Percentiles rank a stretch among this genome's conserved stretches.
Conservation (phyloP, 1,140 invertebrate species). For the Macrobrachium rosenbergii region DNA sequence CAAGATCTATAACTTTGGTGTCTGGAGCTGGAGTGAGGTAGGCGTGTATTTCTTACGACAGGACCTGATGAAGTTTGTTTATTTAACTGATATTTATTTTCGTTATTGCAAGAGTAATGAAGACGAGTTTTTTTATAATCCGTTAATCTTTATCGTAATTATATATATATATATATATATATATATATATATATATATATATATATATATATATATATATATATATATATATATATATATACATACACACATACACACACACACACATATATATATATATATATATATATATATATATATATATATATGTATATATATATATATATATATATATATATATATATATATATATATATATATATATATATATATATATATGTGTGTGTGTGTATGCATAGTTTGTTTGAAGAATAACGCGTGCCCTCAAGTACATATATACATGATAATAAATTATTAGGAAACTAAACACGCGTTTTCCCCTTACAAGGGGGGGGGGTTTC, state of each 20-base stretch:
- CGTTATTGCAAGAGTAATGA: too few relatives aligned
- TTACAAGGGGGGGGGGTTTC: too few relatives aligned
- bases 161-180: conserved; percentile 17
- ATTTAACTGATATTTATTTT: too few relatives aligned
- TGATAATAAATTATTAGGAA: too few relatives aligned
- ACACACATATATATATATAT: background rate
- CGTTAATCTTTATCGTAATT: background rate
- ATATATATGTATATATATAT: background rate
- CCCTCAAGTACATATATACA: too few relatives aligned
- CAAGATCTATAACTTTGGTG: background rate
- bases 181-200: conserved; percentile 12
- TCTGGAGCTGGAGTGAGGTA: background rate
- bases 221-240: conserved; percentile 16
- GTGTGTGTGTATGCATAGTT: background rate
- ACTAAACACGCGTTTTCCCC: too few relatives aligned
- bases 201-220: background rate
- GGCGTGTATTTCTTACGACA: background rate
- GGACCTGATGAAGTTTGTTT: too few relatives aligned
- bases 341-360: conserved; percentile 11
- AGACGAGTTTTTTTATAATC: too few relatives aligned
- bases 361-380: conserved; percentile 6
- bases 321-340: conserved; percentile 16
- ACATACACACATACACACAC: background rate
- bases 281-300: conserved; percentile 8
- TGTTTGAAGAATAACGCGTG: too few relatives aligned